Evolutionary conservation across 1,140 invertebrate species (phyloP).

Genomic region (Drosophila lacertosa): DNA sequence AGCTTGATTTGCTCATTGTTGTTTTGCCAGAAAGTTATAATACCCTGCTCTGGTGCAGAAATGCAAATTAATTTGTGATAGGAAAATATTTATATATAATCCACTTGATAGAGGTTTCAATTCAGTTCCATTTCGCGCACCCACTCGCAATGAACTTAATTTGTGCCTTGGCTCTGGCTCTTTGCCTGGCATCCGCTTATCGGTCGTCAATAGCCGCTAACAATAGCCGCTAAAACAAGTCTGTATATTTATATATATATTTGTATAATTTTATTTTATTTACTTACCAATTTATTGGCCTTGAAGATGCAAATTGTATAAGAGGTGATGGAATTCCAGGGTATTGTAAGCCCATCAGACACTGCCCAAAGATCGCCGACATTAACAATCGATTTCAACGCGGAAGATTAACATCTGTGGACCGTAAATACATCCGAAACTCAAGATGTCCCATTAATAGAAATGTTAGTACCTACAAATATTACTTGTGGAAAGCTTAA

Average conservation of each 20-base stretch:
- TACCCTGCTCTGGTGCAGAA: too few relatives aligned
- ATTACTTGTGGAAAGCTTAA: too few relatives aligned
- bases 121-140: too few relatives aligned
- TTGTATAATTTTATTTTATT: neutral
- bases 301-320: neutral
- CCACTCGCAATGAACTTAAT: conserved; percentile 6
- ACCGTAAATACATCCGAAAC: neutral
- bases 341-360: neutral
- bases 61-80: too few relatives aligned
- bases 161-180: neutral
- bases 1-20: too few relatives aligned
- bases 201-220: neutral
- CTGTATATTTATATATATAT: neutral
- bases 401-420: neutral
- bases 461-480: neutral
- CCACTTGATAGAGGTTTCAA: too few relatives aligned
- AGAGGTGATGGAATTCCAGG: neutral
- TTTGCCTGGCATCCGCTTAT: neutral
- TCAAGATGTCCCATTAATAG: neutral
- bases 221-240: neutral
- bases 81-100: too few relatives aligned
- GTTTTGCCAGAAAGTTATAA: too few relatives aligned
- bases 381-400: neutral
- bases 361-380: neutral
- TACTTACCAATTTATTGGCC: neutral